phyloP scores from a whole-genome alignment of 2,888 invertebrate species.

The Eupithecia subumbrata region DNA sequence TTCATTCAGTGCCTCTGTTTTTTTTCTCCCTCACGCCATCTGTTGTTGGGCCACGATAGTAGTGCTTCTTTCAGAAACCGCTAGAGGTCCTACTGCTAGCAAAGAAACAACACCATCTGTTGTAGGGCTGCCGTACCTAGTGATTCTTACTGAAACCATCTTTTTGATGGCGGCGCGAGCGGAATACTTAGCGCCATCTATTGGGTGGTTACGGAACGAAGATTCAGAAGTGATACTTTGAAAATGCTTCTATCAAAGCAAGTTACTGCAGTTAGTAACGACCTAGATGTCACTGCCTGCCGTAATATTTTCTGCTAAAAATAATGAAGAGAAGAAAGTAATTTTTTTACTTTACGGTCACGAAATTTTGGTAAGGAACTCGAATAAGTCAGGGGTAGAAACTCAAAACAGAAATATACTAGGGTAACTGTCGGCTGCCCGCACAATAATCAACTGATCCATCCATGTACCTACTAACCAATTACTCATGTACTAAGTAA shows the following conservation, averaged over 20 bases:
- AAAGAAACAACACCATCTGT: not conserved
- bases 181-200: not conserved
- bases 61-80: not conserved
- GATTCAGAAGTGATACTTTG: not conserved
- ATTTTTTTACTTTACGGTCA: no score
- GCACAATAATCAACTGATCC: not conserved
- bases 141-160: not conserved
- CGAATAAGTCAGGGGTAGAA: not conserved
- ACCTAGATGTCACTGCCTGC: not conserved
- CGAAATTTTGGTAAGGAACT: not conserved
- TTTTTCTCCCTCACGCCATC: not conserved
- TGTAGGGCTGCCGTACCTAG: slow-evolving; percentile 1
- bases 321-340: not conserved
- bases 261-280: not conserved
- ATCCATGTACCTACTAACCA: not conserved
- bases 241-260: not conserved
- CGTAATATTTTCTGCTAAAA: not conserved
- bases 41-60: not conserved
- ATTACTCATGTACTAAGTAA: no score
- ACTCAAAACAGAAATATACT: not conserved
- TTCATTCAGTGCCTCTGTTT: no score
- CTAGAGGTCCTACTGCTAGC: not conserved
- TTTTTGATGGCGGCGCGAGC: not conserved
- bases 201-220: not conserved
- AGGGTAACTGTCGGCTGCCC: not conserved